A percentile compares a stretch with the other conserved stretches of the same genome.
phyloP scores from a whole-genome alignment of 2,888 invertebrate genomes.

The Cantharis rufa region DNA sequence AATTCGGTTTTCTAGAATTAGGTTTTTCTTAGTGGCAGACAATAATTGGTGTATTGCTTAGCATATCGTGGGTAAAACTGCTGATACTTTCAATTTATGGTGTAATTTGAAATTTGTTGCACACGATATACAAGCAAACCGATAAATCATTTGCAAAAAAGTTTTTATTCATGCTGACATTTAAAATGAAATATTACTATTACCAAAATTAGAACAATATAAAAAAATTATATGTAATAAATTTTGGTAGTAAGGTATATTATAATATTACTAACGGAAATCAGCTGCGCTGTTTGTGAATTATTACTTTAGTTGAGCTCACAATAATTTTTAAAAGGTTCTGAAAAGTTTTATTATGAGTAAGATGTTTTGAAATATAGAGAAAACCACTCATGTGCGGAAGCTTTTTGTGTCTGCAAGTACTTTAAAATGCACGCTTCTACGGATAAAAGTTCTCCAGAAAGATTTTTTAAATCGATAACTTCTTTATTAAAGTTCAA shows the following conservation, averaged over 20 bases:
- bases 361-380: conserved; percentile 42
- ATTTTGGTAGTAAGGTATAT: conserved; percentile 7
- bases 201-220: neutral
- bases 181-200: neutral
- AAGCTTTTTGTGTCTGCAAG: conserved; percentile 38
- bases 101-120: neutral
- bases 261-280: conserved; percentile 37
- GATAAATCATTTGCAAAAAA: neutral
- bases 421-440: conserved; percentile 33
- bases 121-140: neutral
- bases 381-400: conserved; percentile 41
- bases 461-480: conserved; percentile 34
- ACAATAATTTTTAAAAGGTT: conserved; percentile 42
- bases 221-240: neutral
- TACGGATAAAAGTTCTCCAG: conserved; percentile 25
- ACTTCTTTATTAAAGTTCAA: conserved; percentile 35
- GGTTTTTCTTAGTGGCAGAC: neutral
- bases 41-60: neutral
- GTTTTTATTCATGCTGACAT: neutral
- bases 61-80: neutral
- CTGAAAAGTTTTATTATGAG: conserved; percentile 46
- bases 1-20: neutral
- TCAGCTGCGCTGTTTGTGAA: conserved; percentile 41
- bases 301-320: conserved; percentile 41
- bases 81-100: neutral